A percentile compares a stretch with the other conserved stretches of the same genome.
Evolutionary conservation across 2,888 invertebrate species (phyloP).

Genomic region (Ypsolopha sequella): DNA sequence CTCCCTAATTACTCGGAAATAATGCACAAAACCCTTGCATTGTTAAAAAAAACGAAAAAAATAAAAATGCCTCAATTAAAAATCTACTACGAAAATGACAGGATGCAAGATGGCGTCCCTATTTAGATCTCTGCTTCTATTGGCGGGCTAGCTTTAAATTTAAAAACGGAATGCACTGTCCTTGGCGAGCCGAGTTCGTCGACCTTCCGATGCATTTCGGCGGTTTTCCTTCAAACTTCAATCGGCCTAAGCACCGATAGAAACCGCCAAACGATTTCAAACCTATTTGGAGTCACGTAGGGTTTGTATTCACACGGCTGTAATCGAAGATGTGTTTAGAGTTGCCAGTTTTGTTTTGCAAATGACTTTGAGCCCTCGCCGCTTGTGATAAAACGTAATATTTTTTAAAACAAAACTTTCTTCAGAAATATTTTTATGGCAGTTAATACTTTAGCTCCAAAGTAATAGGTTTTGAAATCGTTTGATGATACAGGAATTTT

Average conservation of each 20-base stretch:
- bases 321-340: background rate
- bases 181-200: slow-evolving; percentile 61
- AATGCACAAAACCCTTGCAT: slow-evolving; percentile 47
- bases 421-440: background rate
- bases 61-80: slow-evolving; percentile 8
- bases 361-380: slow-evolving; percentile 32
- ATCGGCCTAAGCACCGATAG: slow-evolving; percentile 22
- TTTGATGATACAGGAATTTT: background rate
- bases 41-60: slow-evolving; percentile 42
- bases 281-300: slow-evolving; percentile 23
- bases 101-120: slow-evolving; percentile 61
- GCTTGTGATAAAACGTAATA: slow-evolving; percentile 28
- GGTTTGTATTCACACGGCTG: slow-evolving; percentile 22
- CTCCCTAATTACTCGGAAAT: slow-evolving; percentile 61
- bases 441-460: slow-evolving; percentile 1
- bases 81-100: slow-evolving; percentile 46
- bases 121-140: slow-evolving; percentile 67
- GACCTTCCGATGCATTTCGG: slow-evolving; percentile 70
- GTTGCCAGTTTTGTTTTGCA: slow-evolving; percentile 15
- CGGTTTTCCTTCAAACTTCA: slow-evolving; percentile 39
- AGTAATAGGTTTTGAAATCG: background rate
- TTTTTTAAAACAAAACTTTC: slow-evolving; percentile 7
- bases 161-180: slow-evolving; percentile 71
- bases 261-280: slow-evolving; percentile 17
- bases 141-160: slow-evolving; percentile 65